Conservation (phyloP, 2,797 vertebrate genomes). For the Sphenodon punctatus region DNA sequence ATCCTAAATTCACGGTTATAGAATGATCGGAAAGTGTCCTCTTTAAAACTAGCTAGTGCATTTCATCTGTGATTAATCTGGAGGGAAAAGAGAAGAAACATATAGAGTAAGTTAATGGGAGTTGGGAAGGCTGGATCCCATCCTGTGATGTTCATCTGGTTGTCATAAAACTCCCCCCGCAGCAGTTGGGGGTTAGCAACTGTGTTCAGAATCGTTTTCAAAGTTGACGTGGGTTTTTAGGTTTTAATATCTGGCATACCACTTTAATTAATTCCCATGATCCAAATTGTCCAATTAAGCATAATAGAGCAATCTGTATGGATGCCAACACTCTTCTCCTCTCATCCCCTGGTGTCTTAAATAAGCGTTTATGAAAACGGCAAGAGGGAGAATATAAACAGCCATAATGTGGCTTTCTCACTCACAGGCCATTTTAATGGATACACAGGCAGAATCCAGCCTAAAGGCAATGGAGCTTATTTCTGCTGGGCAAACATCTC, state of each 20-base stretch:
- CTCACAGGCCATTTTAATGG: background rate
- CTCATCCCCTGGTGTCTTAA: background rate
- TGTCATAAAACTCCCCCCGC: background rate
- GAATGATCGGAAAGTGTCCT: background rate
- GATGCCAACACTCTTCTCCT: background rate
- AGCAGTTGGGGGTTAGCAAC: background rate
- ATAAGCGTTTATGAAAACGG: background rate
- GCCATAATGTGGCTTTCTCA: background rate
- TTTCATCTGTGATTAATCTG: constrained; percentile 21
- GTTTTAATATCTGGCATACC: constrained; percentile 24
- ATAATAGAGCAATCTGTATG: background rate
- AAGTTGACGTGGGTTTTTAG: constrained; percentile 14
- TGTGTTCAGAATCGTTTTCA: background rate
- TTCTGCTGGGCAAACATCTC: background rate
- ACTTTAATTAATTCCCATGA: background rate
- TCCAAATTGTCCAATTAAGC: background rate
- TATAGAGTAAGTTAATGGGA: constrained; percentile 8
- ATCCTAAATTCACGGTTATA: background rate
- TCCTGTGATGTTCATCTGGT: constrained; percentile 22
- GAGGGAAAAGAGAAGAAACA: background rate
- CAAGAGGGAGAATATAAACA: background rate
- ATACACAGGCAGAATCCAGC: fast-evolving
- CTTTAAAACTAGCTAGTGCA: background rate
- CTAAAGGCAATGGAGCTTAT: background rate
- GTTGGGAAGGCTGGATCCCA: background rate